These are phyloP conservation scores for Dendropsophus ebraccatus DNA, from an alignment of 2,113 vertebrate genomes.

Conservation along the genomic window DNA sequence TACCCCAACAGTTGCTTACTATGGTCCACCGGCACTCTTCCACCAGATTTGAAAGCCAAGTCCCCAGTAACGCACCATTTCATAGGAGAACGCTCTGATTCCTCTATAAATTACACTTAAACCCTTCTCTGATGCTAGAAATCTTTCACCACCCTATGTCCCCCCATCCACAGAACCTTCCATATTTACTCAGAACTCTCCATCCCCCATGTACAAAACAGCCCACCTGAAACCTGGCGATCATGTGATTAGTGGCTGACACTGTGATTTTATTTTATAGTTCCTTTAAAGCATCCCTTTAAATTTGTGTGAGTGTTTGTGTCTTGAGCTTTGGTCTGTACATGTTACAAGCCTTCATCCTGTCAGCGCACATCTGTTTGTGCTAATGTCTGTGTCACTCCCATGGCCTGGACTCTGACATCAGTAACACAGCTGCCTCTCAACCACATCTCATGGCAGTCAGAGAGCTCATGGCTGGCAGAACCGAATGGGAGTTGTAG, in stretches of 20 bases:
- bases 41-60: too few relatives aligned
- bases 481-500: background rate
- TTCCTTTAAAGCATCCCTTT: background rate
- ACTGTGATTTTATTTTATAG: background rate
- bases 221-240: background rate
- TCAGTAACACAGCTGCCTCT: background rate
- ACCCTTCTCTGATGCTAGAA: too few relatives aligned
- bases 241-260: background rate
- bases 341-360: background rate
- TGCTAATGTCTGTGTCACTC: background rate
- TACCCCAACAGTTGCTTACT: too few relatives aligned
- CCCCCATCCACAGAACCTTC: too few relatives aligned
- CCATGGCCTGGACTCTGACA: background rate
- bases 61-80: too few relatives aligned
- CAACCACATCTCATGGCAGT: background rate
- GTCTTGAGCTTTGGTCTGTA: background rate
- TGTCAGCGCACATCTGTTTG: conserved; percentile 43
- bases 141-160: too few relatives aligned
- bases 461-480: background rate
- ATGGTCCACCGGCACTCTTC: too few relatives aligned
- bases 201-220: background rate
- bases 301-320: background rate
- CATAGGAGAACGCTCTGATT: too few relatives aligned
- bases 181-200: too few relatives aligned
- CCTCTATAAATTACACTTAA: too few relatives aligned